Percentiles rank a stretch among this genome's conserved stretches.
phyloP scores from a whole-genome alignment of 2,797 vertebrate genomes.

The Echeneis naucrates region DNA sequence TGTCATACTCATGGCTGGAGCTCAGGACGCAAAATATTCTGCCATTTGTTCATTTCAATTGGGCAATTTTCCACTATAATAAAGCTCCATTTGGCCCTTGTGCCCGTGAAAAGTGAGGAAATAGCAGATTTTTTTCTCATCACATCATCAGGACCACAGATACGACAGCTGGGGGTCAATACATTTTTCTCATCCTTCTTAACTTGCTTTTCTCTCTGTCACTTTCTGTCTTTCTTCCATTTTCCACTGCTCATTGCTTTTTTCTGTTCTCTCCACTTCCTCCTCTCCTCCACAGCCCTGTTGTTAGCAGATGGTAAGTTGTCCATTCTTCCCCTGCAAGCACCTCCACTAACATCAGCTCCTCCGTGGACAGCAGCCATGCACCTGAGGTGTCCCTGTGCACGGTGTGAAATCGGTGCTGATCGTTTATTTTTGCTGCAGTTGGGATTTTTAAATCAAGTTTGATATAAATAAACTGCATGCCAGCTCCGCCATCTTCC shows the following conservation, averaged over 20 bases:
- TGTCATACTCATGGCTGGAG: slow-evolving; percentile 12
- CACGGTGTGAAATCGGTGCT: slow-evolving; percentile 9
- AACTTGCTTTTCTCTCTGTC: slow-evolving; percentile 28
- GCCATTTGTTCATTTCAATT: slow-evolving; percentile 36
- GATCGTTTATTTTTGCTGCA: slow-evolving; percentile 3
- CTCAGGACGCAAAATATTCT: slow-evolving; percentile 15
- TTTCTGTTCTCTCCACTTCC: slow-evolving; percentile 47
- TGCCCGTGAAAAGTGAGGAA: slow-evolving; percentile 37
- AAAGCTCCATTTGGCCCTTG: slow-evolving; percentile 12
- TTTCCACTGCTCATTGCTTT: slow-evolving; percentile 41
- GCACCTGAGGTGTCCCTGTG: neutral
- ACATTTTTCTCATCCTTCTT: slow-evolving; percentile 58
- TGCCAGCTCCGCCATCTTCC: neutral
- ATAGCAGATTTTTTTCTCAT: slow-evolving; percentile 20
- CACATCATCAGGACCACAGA: slow-evolving; percentile 31
- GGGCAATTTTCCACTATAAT: slow-evolving; percentile 28
- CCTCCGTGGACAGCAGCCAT: slow-evolving; percentile 4
- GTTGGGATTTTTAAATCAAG: slow-evolving; percentile 9
- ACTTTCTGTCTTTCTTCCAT: slow-evolving; percentile 43
- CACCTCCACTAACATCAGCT: slow-evolving; percentile 46
- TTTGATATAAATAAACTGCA: slow-evolving; percentile 22
- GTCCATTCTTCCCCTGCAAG: slow-evolving; percentile 17
- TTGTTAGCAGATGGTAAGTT: slow-evolving; percentile 93
- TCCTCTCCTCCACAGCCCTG: slow-evolving; percentile 82
- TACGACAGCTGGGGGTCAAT: slow-evolving; percentile 47